phyloP scores from a whole-genome alignment of 2,797 vertebrate genomes.

The Sus cebifrons region DNA sequence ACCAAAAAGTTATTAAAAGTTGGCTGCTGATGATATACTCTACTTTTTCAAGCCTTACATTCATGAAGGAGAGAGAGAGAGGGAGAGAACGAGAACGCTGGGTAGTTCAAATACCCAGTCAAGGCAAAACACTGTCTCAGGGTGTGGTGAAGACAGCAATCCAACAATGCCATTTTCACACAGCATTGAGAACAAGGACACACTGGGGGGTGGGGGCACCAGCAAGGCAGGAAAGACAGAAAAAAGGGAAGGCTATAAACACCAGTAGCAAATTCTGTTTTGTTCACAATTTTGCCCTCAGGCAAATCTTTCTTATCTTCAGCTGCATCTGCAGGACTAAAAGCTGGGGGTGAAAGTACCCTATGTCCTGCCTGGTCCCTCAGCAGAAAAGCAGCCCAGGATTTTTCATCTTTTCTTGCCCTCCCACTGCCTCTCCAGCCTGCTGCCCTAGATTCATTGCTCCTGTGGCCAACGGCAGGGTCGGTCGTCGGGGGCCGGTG shows the following conservation, averaged over 20 bases:
- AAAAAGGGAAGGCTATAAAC: background rate
- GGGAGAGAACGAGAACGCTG: no score
- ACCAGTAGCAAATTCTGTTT: background rate
- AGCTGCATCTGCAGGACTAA: background rate
- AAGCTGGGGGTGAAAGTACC: background rate
- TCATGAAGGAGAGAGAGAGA: background rate
- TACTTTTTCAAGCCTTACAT: background rate
- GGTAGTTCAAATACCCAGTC: background rate
- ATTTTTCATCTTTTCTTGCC: background rate
- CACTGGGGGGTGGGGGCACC: background rate
- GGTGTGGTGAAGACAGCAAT: background rate
- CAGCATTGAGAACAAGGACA: background rate
- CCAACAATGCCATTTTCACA: background rate
- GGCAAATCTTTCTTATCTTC: background rate
- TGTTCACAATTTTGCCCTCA: background rate
- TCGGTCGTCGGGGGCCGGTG: no score
- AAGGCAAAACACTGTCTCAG: background rate
- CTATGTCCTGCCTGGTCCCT: background rate
- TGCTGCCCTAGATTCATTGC: background rate
- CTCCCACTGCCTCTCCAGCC: background rate
- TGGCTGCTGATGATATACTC: background rate
- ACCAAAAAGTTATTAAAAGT: background rate
- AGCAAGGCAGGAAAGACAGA: background rate
- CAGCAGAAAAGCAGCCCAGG: background rate
- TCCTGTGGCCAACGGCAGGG: background rate